phyloP scores from a whole-genome alignment of 2,888 invertebrate genomes.

The Petrophora chlorosata region DNA sequence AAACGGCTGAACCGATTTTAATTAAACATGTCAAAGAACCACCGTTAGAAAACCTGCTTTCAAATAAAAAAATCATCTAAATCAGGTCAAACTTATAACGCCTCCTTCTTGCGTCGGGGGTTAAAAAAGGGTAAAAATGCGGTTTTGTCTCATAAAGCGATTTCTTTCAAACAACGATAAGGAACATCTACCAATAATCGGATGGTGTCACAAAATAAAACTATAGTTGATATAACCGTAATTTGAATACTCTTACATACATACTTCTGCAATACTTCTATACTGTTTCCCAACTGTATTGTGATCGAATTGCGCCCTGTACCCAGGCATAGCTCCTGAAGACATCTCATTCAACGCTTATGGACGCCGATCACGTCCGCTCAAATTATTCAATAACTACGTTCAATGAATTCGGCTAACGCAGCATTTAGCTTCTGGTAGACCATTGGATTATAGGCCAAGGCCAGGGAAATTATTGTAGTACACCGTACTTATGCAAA shows the following conservation, averaged over 20 bases:
- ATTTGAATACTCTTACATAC: neutral
- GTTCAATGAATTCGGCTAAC: conserved; percentile 42
- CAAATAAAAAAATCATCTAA: no score
- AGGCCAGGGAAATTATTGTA: conserved; percentile 2
- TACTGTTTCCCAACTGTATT: conserved; percentile 34
- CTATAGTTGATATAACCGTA: neutral
- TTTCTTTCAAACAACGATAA: no score
- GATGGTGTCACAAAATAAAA: neutral
- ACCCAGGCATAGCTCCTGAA: conserved; percentile 56
- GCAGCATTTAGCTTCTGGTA: conserved; percentile 15
- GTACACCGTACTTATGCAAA: no score
- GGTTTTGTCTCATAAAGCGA: no score
- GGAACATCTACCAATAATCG: no score
- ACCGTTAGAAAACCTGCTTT: no score
- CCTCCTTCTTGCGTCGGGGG: no score
- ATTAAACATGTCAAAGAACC: no score
- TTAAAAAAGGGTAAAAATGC: no score
- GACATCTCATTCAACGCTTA: conserved; percentile 63
- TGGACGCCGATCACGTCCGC: conserved; percentile 60
- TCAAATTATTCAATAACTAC: conserved; percentile 36
- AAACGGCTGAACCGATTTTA: no score
- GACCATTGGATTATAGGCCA: conserved; percentile 9
- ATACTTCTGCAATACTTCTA: neutral
- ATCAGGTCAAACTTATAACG: no score
- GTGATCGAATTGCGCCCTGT: conserved; percentile 60